Evolutionary conservation across 2,888 invertebrate species (phyloP).

Genomic region (Idaea dimidiata): DNA sequence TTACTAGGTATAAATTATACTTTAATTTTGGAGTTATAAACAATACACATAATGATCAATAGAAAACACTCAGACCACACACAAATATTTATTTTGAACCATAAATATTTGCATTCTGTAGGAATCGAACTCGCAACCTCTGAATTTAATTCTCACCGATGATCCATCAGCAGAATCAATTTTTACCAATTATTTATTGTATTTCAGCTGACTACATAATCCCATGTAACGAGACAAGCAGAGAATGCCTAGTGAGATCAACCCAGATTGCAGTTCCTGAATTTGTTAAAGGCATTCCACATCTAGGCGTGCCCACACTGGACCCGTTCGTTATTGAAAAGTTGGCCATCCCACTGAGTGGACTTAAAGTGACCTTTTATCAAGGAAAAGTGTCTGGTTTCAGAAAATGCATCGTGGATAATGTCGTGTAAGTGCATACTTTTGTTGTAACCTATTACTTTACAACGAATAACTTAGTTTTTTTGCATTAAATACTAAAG

Average conservation of each 20-base stretch:
- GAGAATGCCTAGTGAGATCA: slow-evolving; percentile 55
- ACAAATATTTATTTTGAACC: no score
- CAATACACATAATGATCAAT: no score
- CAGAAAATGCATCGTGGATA: slow-evolving; percentile 62
- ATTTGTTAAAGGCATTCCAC: slow-evolving; percentile 64
- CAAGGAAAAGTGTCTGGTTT: slow-evolving; percentile 68
- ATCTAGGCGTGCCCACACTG: slow-evolving; percentile 48
- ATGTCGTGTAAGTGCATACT: slow-evolving; percentile 54
- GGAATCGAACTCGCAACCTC: no score
- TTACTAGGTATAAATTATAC: no score
- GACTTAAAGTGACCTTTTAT: slow-evolving; percentile 65
- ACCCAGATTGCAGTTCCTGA: slow-evolving; percentile 64
- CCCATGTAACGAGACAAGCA: slow-evolving; percentile 59
- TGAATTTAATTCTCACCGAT: no score
- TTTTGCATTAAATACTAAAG: no score
- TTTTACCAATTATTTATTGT: neutral
- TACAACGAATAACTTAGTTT: no score
- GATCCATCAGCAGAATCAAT: no score
- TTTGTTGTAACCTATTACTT: no score
- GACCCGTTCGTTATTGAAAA: slow-evolving; percentile 70
- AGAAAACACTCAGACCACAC: no score
- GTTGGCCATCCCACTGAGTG: slow-evolving; percentile 57
- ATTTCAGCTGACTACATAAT: slow-evolving; percentile 66
- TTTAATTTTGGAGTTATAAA: no score
- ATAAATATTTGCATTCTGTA: no score